Evolutionary conservation across 2,888 invertebrate species (phyloP), one percentile per base, ranked within the genome.

Genomic region (Drosophila mulleri): DNA sequence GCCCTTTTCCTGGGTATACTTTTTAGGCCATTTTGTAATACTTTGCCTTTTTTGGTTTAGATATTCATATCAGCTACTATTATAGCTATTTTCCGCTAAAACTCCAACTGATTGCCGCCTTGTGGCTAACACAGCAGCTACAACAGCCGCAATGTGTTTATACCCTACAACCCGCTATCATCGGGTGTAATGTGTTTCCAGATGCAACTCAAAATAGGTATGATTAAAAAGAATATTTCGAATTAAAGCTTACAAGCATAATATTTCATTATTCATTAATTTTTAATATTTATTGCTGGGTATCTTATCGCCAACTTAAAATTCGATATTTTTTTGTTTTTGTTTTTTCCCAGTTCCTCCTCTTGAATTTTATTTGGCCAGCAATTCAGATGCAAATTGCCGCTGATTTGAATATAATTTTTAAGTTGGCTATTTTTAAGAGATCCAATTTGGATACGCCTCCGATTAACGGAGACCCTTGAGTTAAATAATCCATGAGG

Each of bases 51-150:
- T 82, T 86, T 72, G 87, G 75, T 69, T 72, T 81, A 73, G 75
- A 83, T 90, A 86, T 90, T 90, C 89, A 81, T 89, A 90, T 90
- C 90, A 83, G 87, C 81, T 79, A 83, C 90, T 83, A 89, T 90
- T 87, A 90, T 74, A 75, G 82, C 88, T 67, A 89, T 86, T 90
- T 86, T 90, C 85, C 90, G 90, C 89, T 84, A 86, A 89, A 86
- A 89, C 85, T 86, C 88, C 72, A 83, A 87, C 89, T 84, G 89
- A 86, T 90, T 90, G 89, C 90, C 85, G 87, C 84, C 83, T 86
- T 85, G 87, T 78, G 90, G 75, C 74, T 73, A 61, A 56, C 71
- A 65, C 20, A 70, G 35, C 37, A 61, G 23, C 41, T 45, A 44
- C 74, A 37, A 18, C 32, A 32, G 12, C 45, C 39, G 47, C 58